phyloP scores from a whole-genome alignment of 2,113 vertebrate species.

The rat (Rattus norvegicus) region DNA sequence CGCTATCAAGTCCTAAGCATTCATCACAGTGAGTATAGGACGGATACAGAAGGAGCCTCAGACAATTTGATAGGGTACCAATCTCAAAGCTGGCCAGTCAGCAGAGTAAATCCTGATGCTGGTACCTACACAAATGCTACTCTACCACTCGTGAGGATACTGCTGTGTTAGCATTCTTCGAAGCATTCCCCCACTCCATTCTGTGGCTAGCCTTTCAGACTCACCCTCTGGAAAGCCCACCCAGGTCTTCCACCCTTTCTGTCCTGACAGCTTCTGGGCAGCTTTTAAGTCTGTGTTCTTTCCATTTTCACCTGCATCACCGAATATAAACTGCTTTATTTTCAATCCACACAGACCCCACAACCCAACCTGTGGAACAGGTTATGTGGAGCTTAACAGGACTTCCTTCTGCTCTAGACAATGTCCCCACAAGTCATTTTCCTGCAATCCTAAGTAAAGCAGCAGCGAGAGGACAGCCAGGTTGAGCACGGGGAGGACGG shows the following conservation, averaged over 20 bases:
- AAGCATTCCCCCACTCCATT: neutral
- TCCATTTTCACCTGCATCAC: neutral
- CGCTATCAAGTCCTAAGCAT: neutral
- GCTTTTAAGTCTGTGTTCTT: neutral
- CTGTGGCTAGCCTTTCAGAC: neutral
- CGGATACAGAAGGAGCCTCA: neutral
- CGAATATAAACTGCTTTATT: neutral
- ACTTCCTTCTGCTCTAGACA: neutral
- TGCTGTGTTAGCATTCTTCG: neutral
- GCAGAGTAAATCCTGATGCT: neutral
- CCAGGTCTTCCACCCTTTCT: neutral
- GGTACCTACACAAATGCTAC: neutral
- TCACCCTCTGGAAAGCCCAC: neutral
- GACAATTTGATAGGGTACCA: neutral
- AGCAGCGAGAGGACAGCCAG: neutral
- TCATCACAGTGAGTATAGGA: neutral
- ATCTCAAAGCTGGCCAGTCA: neutral
- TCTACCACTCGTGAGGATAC: neutral
- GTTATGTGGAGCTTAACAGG: neutral
- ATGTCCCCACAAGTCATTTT: neutral
- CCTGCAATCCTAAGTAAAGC: neutral
- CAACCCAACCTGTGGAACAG: neutral
- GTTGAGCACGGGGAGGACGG: neutral
- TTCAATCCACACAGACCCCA: neutral
- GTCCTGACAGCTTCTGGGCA: neutral